These are phyloP conservation scores for Physocephala rufipes DNA, from an alignment of 2,888 invertebrate species.

Conservation along the genomic window DNA sequence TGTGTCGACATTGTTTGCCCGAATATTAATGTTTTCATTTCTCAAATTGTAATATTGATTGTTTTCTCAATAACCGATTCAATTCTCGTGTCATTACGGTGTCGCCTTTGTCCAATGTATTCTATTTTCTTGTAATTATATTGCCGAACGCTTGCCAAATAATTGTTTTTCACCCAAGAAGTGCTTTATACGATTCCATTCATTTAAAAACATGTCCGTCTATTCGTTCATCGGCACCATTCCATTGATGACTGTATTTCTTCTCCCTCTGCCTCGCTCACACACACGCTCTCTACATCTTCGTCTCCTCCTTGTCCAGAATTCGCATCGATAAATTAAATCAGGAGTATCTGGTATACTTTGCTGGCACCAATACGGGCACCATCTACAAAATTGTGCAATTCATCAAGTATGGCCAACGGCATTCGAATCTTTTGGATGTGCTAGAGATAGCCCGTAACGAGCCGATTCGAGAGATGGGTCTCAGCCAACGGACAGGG, in stretches of 20 bases:
- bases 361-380: slow-evolving; percentile 86
- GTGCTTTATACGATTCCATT: slow-evolving; percentile 7
- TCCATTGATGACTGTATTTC: not conserved
- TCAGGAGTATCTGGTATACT: slow-evolving; percentile 86
- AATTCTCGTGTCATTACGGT: too few species aligned
- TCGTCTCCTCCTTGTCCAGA: slow-evolving; percentile 48
- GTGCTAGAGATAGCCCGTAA: slow-evolving; percentile 91
- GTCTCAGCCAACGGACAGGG: slow-evolving; percentile 85
- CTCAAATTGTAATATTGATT: too few species aligned
- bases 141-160: slow-evolving; percentile 32
- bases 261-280: too few species aligned
- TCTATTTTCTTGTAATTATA: slow-evolving; percentile 20
- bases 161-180: slow-evolving; percentile 22
- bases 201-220: not conserved
- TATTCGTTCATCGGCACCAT: not conserved
- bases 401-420: slow-evolving; percentile 83
- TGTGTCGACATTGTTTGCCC: too few species aligned
- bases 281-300: too few species aligned
- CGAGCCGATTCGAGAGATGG: slow-evolving; percentile 88
- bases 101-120: not conserved
- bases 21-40: too few species aligned
- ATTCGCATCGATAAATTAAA: slow-evolving; percentile 66
- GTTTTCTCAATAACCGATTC: too few species aligned
- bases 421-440: slow-evolving; percentile 86
- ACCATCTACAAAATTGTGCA: slow-evolving; percentile 94